These are phyloP conservation scores for Natator depressus DNA, from an alignment of 2,113 vertebrate genomes.

Conservation along the genomic window DNA sequence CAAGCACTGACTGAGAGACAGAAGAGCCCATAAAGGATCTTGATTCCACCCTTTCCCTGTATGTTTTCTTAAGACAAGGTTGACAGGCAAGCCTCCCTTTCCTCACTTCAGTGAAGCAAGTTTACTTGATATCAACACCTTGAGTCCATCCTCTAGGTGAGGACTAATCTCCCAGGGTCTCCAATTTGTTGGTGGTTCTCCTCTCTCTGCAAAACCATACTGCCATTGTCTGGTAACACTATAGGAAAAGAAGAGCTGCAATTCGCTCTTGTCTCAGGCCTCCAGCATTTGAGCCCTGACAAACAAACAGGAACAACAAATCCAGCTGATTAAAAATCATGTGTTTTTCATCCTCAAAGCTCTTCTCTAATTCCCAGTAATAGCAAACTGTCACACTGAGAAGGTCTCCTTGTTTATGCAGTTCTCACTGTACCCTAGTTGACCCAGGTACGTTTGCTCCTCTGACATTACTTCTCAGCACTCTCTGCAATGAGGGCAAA, in stretches of 20 bases:
- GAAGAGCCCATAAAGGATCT: too few relatives aligned
- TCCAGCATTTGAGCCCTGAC: fast-evolving
- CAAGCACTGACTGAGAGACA: too few relatives aligned
- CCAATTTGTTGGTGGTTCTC: neutral
- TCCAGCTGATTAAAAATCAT: neutral
- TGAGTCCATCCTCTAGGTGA: neutral
- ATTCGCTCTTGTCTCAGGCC: neutral
- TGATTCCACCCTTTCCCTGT: neutral
- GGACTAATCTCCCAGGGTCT: neutral
- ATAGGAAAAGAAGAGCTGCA: neutral
- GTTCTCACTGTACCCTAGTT: fast-evolving
- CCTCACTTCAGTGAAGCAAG: neutral
- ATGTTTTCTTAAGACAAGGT: fast-evolving
- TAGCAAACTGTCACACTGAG: neutral
- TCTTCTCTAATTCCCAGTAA: neutral
- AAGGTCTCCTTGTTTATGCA: neutral
- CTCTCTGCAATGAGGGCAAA: neutral
- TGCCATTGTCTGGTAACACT: neutral
- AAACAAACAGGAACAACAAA: neutral
- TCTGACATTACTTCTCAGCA: neutral
- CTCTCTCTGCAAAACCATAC: neutral
- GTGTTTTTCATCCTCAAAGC: neutral
- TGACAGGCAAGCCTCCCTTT: neutral
- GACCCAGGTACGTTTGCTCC: neutral
- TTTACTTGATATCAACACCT: neutral